Base-by-base conservation (phyloP, 1,140 invertebrate genomes). In the Araneus ventricosus region DNA sequence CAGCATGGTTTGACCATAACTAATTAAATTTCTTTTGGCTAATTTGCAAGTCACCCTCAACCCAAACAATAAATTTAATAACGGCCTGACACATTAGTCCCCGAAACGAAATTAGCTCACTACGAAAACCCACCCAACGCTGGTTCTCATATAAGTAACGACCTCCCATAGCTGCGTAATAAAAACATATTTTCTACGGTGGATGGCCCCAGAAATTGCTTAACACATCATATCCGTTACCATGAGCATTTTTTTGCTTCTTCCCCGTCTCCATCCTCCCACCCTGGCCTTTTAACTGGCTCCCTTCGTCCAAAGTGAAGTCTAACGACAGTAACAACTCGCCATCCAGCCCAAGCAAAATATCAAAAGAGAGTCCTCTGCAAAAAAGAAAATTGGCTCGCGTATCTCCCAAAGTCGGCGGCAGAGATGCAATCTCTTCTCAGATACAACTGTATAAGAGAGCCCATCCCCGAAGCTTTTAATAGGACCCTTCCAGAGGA, bases 141-240 rank as follows among this genome's bases (percentile, higher is more conserved):
- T 14, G 34, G 20, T 34, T 34, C 70, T 20, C 17, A 17, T 34
- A 37, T 34, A 67, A 20, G 17, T 37, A 75, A 75, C 70, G 30
- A 34, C 70, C 30, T 75, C 14, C 1, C 70, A 34, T 37, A 14
- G 27, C 20, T 17, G 17, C 17, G 30, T 75, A 75, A 75, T 75
- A 75, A 75, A 75, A 75, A 75, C 34, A 75, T 75, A 75, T 75
- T 75, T 67, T 37, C 70, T 30, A 75, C 34, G 70, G 70, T 20
- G 30, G 24, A 84, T 84, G 41, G 45, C 34, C 41, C 27, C 30
- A 84, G 41, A 84, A 84, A 84, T 84, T 84, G 82, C 82, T 84
- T 84, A 52, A 52, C 82, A 84, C 82, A 84, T 84, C 82, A 52
- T 84, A 52, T 84, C 41, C 82, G 45, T 45, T 30, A 52, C 82